Evolutionary conservation across 2,797 vertebrate genomes (phyloP).

Genomic region (Meriones psammophilus): DNA sequence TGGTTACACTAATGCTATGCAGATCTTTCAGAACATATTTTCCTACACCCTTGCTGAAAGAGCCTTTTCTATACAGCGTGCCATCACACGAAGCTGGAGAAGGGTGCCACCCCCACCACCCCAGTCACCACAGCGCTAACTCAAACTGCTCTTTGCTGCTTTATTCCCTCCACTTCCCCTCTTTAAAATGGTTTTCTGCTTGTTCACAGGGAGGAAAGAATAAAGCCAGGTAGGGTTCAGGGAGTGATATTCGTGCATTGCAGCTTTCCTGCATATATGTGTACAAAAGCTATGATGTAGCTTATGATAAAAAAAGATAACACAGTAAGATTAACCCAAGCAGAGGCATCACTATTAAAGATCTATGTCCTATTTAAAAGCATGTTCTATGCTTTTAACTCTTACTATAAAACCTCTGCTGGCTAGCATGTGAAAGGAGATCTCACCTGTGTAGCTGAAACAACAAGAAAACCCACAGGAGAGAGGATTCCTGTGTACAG

Average conservation of each 20-base stretch:
- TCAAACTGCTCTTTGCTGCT: slow-evolving; percentile 65
- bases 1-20: slow-evolving; percentile 92
- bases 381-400: slow-evolving; percentile 23
- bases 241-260: slow-evolving; percentile 45
- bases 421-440: slow-evolving; percentile 36
- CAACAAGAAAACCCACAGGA: neutral
- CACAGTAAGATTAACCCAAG: neutral
- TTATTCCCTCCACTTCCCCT: slow-evolving; percentile 19
- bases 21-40: slow-evolving; percentile 92
- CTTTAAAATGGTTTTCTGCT: slow-evolving; percentile 59
- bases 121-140: neutral
- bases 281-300: neutral
- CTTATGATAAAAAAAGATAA: neutral
- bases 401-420: slow-evolving; percentile 13
- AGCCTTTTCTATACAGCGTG: slow-evolving; percentile 84
- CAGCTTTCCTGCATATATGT: neutral
- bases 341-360: slow-evolving; percentile 34
- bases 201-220: slow-evolving; percentile 8
- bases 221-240: slow-evolving; percentile 46
- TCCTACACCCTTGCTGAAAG: slow-evolving; percentile 89
- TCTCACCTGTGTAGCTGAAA: slow-evolving; percentile 21
- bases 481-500: neutral
- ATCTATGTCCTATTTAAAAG: slow-evolving; percentile 33
- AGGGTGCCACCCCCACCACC: slow-evolving; percentile 9
- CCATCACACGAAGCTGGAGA: slow-evolving; percentile 83